Evolutionary conservation across 2,797 vertebrate species (phyloP).

Genomic region (Argentina silus): DNA sequence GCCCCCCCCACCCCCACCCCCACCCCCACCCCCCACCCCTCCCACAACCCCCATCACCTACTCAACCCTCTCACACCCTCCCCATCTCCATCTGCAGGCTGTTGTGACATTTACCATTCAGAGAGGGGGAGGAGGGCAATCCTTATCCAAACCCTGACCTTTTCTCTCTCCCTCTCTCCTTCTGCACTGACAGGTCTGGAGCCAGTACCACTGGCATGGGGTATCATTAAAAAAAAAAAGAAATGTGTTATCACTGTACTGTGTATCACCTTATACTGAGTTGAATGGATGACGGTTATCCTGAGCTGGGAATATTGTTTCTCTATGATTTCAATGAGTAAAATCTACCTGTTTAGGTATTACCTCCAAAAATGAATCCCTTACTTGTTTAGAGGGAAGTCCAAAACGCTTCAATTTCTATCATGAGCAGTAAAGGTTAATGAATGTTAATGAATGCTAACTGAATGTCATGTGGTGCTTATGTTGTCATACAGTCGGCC

Average conservation of each 20-base stretch:
- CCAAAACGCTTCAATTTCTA: conserved; percentile 25
- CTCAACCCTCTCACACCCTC: conserved; percentile 16
- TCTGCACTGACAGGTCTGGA: conserved; percentile 35
- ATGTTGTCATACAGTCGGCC: conserved; percentile 55
- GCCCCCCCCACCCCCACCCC: conserved; percentile 14
- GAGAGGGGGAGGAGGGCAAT: conserved; percentile 49
- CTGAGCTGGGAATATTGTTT: background rate
- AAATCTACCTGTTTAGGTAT: conserved; percentile 37
- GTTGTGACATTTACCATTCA: conserved; percentile 73
- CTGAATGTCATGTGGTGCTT: conserved; percentile 68
- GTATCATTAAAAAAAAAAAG: background rate
- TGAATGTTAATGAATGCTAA: conserved; percentile 78
- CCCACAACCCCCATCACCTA: conserved; percentile 19
- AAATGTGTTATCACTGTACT: background rate
- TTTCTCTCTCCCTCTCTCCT: conserved; percentile 28
- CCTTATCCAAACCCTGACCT: conserved; percentile 72
- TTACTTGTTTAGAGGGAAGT: conserved; percentile 58
- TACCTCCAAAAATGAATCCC: conserved; percentile 42
- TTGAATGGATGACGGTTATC: background rate
- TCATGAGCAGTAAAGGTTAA: conserved; percentile 68
- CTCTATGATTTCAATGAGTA: background rate
- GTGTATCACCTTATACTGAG: background rate
- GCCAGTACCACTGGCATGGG: conserved; percentile 37
- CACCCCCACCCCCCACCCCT: background rate
- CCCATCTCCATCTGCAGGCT: conserved; percentile 31